phyloP scores from a whole-genome alignment of 2,888 invertebrate genomes.

The Diplazon laetatorius region DNA sequence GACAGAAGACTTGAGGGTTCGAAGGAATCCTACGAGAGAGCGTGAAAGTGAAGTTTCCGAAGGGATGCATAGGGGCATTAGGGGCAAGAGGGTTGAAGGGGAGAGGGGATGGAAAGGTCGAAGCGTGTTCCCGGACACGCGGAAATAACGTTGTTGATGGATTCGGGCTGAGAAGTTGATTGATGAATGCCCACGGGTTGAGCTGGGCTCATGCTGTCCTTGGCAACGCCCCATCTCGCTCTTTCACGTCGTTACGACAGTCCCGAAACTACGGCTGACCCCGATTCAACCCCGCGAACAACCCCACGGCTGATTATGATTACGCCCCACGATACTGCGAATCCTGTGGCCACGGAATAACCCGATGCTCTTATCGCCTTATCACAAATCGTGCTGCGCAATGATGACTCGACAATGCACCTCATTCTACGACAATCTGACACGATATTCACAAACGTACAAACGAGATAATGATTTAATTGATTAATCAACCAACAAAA shows the following conservation, averaged over 20 bases:
- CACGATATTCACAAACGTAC: too few relatives aligned
- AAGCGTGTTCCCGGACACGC: slow-evolving; percentile 75
- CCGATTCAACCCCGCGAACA: slow-evolving; percentile 65
- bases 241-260: slow-evolving; percentile 55
- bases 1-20: slow-evolving; percentile 28
- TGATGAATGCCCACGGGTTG: slow-evolving; percentile 73
- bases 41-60: slow-evolving; percentile 41
- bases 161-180: slow-evolving; percentile 75
- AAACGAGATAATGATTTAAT: too few relatives aligned
- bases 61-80: slow-evolving; percentile 68
- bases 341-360: slow-evolving; percentile 24
- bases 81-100: slow-evolving; percentile 67
- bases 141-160: slow-evolving; percentile 79
- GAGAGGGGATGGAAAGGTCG: too few relatives aligned
- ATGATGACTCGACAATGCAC: too few relatives aligned
- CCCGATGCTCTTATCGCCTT: slow-evolving; percentile 34
- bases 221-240: slow-evolving; percentile 54
- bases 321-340: slow-evolving; percentile 42
- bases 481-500: too few relatives aligned
- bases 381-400: slow-evolving; percentile 27
- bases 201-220: slow-evolving; percentile 51
- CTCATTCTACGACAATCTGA: too few relatives aligned
- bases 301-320: slow-evolving; percentile 38
- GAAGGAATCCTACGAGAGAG: slow-evolving; percentile 47
- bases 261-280: slow-evolving; percentile 68